phyloP scores from a whole-genome alignment of 2,113 vertebrate genomes.

The Malurus melanocephalus region DNA sequence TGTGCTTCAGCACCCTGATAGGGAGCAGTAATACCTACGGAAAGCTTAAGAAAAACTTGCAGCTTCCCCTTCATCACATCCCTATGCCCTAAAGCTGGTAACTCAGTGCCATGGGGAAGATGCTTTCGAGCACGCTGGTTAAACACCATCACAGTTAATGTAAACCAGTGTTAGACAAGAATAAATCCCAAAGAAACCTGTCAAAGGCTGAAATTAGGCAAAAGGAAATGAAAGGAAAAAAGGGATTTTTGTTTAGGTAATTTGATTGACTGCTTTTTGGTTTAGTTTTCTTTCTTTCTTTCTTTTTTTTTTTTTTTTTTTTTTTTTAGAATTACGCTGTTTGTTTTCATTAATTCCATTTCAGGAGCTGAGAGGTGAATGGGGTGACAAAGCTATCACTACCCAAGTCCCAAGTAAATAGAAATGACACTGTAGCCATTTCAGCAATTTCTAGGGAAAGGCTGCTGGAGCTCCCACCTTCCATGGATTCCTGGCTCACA shows the following conservation, averaged over 20 bases:
- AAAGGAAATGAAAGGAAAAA: background rate
- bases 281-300: no score
- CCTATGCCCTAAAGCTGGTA: background rate
- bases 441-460: background rate
- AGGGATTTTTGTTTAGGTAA: background rate
- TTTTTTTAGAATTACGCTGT: background rate
- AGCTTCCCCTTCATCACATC: background rate
- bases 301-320: no score
- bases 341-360: background rate
- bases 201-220: background rate
- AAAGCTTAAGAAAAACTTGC: background rate
- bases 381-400: background rate
- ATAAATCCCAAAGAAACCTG: background rate
- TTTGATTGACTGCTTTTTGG: background rate
- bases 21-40: fast-evolving
- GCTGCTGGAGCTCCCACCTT: background rate
- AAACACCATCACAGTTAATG: background rate
- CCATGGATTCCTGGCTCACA: background rate
- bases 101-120: background rate
- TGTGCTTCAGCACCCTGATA: background rate
- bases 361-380: background rate
- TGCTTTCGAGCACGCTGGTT: background rate
- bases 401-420: background rate
- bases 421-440: background rate
- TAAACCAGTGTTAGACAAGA: background rate